Evolutionary conservation across 2,797 vertebrate genomes (phyloP), one percentile per base, ranked within the genome.

Genomic region (Argyrosomus regius): DNA sequence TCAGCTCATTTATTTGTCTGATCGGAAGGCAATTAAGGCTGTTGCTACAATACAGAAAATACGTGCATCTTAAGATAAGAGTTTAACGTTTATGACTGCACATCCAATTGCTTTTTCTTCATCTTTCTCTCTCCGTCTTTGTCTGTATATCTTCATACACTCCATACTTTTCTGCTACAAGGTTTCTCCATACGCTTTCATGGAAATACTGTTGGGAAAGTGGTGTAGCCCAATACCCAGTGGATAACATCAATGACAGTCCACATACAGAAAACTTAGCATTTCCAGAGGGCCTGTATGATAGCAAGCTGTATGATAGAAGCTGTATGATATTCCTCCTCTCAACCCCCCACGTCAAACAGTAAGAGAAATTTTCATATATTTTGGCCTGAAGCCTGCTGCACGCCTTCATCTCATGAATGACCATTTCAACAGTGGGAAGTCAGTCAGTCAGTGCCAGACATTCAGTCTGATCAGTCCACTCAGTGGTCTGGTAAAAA

Each of bases 341-440:
- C 12, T 54, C n/a, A 48, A 3, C 17, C 22, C 17, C 22, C 22
- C 3, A 64, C 14, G 28, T 71, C 22, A 64, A 57, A 59, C 3
- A 45, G 18, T 43, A 35, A 72, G 52, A 22, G 7, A 17, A 17
- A 3, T n/a, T 22, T 58, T 48, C 1, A 46, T 31, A 45, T 13
- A 67, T 53, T 26, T 26, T 68, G 52, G 50, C 22, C 35, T 62
- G 20, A 22, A 57, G 22, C 41, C 75, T 60, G 77, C 52, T 70
- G 67, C 43, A 17, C 3, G 14, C 57, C 49, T 80, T 50, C 52
- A 31, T 62, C 63, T 31, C 43, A 57, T 24, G 43, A 58, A 52
- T 53, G 46, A 48, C 31, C 64, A 50, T 58, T 45, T 41, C 9
- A 46, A 6, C 14, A 53, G 26, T n/a, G 24, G 20, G 52, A 43